A percentile compares a stretch with the other conserved stretches of the same genome.
These are phyloP conservation scores for Leptopterna dolabrata DNA, from an alignment of 2,888 invertebrate genomes.

Conservation along the genomic window DNA sequence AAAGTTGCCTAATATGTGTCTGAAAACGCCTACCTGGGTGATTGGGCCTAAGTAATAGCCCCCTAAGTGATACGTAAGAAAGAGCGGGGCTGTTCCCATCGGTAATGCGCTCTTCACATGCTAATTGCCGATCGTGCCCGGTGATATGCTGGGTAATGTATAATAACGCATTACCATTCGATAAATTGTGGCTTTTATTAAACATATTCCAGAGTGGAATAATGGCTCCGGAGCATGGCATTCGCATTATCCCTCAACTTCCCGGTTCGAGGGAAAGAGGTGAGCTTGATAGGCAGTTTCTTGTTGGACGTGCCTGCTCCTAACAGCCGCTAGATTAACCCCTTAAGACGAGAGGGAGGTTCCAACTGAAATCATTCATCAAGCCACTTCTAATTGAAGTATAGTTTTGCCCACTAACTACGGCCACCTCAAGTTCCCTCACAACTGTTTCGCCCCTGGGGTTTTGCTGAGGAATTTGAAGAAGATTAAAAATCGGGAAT, in stretches of 20 bases:
- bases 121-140: background rate
- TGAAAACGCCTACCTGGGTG: background rate
- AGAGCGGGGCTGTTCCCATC: background rate
- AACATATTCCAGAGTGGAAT: background rate
- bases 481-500: too few species aligned
- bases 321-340: constrained; percentile 4
- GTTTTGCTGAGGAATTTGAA: too few species aligned
- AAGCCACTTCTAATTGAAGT: background rate
- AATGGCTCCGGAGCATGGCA: background rate
- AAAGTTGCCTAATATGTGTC: background rate
- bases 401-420: background rate
- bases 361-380: constrained; percentile 7
- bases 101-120: background rate
- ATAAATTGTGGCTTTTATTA: constrained; percentile 3
- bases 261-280: background rate
- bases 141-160: background rate
- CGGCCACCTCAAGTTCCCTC: background rate
- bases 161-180: background rate
- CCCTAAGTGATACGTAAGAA: background rate
- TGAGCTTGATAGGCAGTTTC: constrained; percentile 7
- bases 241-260: background rate
- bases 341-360: background rate
- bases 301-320: background rate
- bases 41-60: background rate
- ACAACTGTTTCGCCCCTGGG: background rate